These are phyloP conservation scores for Tholera decimalis DNA, from an alignment of 2,888 invertebrate species.

Conservation along the genomic window DNA sequence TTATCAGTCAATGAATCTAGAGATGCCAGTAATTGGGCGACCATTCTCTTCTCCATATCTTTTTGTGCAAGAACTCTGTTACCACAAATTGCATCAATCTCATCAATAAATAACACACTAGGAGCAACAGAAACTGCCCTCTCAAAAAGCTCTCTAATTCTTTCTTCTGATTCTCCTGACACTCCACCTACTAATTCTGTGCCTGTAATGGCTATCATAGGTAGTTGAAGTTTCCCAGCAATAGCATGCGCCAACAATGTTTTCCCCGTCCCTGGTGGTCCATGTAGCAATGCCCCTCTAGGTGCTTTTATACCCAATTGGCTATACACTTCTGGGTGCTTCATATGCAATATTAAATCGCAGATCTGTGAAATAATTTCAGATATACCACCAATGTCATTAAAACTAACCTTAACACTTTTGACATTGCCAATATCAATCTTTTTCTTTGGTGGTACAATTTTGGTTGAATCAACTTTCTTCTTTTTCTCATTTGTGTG, in stretches of 20 bases:
- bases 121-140: constrained; percentile 95
- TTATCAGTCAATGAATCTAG: constrained; percentile 94
- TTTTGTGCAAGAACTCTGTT: constrained; percentile 97
- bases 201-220: constrained; percentile 96
- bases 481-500: constrained; percentile 81
- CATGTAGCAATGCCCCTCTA: constrained; percentile 97
- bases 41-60: constrained; percentile 99
- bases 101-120: constrained; percentile 98
- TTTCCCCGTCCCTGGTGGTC: constrained; percentile 99
- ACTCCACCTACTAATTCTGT: constrained; percentile 98
- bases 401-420: constrained; percentile 91
- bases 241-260: constrained; percentile 96
- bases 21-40: constrained; percentile 97
- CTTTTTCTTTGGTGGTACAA: constrained; percentile 78
- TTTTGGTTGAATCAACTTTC: constrained; percentile 79
- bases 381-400: constrained; percentile 96
- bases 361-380: constrained; percentile 93
- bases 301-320: constrained; percentile 97
- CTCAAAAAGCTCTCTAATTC: constrained; percentile 97
- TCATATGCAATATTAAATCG: constrained; percentile 96
- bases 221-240: constrained; percentile 96
- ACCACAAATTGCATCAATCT: constrained; percentile 98
- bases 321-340: constrained; percentile 97
- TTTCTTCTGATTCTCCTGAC: constrained; percentile 98
- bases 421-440: constrained; percentile 80